Percentiles rank a stretch among this genome's conserved stretches.
Evolutionary conservation across 2,888 invertebrate genomes (phyloP).

Genomic region (Erebia ligea): DNA sequence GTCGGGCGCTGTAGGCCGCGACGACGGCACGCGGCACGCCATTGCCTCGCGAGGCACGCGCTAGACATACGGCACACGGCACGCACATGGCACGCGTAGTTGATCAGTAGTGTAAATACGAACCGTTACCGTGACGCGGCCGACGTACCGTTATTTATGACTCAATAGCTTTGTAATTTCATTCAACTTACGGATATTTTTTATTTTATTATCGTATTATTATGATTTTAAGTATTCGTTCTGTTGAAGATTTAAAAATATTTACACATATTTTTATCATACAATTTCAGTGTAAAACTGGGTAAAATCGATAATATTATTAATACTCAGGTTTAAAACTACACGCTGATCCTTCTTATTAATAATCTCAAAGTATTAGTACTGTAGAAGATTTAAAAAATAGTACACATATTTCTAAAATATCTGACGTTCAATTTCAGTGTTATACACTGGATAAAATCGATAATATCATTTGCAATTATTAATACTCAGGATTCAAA

Average conservation of each 20-base stretch:
- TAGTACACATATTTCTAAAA: neutral
- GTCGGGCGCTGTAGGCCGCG: slow-evolving; percentile 49
- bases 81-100: slow-evolving; percentile 41
- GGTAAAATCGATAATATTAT: neutral
- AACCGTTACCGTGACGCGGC: slow-evolving; percentile 27
- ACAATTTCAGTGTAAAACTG: neutral
- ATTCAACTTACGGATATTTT: neutral
- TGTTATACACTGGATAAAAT: neutral
- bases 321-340: neutral
- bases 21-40: slow-evolving; percentile 54
- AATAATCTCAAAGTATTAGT: neutral
- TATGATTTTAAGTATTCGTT: neutral
- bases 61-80: slow-evolving; percentile 26
- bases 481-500: neutral
- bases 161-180: neutral
- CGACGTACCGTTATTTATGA: slow-evolving; percentile 13
- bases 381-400: neutral
- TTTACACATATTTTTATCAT: neutral
- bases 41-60: slow-evolving; percentile 43
- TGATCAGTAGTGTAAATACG: slow-evolving; percentile 26
- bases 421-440: neutral
- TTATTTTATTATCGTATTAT: neutral
- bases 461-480: neutral
- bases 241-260: neutral
- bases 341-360: neutral